Conservation (phyloP, 1,140 invertebrate species). For the Penaeus chinensis region DNA sequence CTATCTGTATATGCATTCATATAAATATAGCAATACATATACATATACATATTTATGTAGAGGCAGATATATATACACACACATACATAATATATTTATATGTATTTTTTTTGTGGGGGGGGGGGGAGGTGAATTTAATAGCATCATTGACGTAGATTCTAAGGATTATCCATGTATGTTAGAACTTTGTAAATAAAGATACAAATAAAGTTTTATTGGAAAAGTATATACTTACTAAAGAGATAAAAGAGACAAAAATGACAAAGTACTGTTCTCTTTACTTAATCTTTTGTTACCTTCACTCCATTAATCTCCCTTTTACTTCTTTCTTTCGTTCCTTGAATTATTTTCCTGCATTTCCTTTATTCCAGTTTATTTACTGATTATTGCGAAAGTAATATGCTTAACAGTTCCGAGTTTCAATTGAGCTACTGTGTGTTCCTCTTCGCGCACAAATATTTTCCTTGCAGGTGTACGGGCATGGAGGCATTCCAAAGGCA, state of each 20-base stretch:
- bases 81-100: constrained; percentile 31
- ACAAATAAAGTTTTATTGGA: too few relatives aligned
- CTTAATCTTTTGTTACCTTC: neutral
- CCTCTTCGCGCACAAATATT: constrained; percentile 8
- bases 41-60: constrained; percentile 38
- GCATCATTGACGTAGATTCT: neutral
- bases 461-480: constrained; percentile 48
- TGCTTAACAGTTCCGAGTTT: too few relatives aligned
- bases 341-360: too few relatives aligned
- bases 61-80: constrained; percentile 37
- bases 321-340: too few relatives aligned
- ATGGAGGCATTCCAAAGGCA: constrained; percentile 53
- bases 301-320: too few relatives aligned
- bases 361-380: too few relatives aligned
- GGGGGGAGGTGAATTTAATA: neutral
- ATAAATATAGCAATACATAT: constrained; percentile 27
- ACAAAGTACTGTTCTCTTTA: neutral
- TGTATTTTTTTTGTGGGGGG: neutral
- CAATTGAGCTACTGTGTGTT: neutral
- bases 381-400: too few relatives aligned
- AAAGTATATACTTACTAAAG: too few relatives aligned
- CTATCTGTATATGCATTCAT: constrained; percentile 26
- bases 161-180: neutral
- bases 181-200: too few relatives aligned
- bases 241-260: constrained; percentile 7